These are phyloP conservation scores for Lepidurus packardi DNA, from an alignment of 1,140 invertebrate genomes.

Conservation along the genomic window DNA sequence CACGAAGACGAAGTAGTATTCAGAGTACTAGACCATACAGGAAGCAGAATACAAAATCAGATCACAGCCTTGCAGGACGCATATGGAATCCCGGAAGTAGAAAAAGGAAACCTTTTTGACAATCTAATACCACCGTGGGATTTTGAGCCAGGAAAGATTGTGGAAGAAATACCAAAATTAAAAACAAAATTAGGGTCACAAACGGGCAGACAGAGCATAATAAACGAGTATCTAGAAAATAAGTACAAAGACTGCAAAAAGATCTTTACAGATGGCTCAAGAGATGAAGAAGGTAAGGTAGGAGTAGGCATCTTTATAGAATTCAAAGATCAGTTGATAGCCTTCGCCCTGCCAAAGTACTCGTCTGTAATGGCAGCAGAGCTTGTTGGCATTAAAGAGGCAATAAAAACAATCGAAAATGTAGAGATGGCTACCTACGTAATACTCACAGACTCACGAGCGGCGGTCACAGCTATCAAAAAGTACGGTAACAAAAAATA, in stretches of 20 bases:
- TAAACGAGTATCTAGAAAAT: not conserved
- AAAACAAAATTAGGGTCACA: not conserved
- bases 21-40: not conserved
- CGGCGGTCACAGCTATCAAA: not conserved
- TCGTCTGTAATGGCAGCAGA: not conserved
- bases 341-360: not conserved
- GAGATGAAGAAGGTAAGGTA: not conserved
- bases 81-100: not conserved
- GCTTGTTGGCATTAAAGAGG: not conserved
- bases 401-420: not conserved
- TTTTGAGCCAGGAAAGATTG: not conserved
- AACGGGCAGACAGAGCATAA: not conserved
- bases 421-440: not conserved
- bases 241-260: not conserved
- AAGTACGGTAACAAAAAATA: not conserved
- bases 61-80: not conserved
- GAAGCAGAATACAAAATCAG: not conserved
- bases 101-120: not conserved
- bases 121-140: not conserved
- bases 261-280: not conserved
- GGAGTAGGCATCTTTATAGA: not conserved
- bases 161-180: not conserved
- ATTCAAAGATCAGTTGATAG: not conserved
- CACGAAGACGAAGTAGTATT: not conserved
- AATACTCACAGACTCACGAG: not conserved